Base-by-base conservation (phyloP, 1,140 invertebrate genomes). In the Philotrypesis tridentata region DNA sequence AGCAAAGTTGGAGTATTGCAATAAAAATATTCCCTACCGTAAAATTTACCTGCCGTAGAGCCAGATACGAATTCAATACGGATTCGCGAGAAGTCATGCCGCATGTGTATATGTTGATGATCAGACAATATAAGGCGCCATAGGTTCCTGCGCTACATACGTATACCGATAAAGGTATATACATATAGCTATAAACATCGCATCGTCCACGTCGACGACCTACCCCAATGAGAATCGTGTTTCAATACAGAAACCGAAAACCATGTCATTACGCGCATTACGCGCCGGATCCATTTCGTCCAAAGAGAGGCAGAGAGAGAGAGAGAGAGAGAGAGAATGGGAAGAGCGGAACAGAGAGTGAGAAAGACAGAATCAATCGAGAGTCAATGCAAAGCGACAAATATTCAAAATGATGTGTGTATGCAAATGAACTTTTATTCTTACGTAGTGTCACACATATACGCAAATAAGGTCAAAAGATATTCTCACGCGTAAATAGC, bases 181-280 rank as follows among this genome's bases (percentile, higher is more conserved):
- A 37, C 9, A 37, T 37, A 37, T 37, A 37, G 3, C 4, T 37
- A 9, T 5, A 9, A 3, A 9, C 33, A 37, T 37, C 33, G 3
- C 33, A 37, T 37, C 61, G 25, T 33, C 7, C n/a, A 63, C 82
- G 70, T 14, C 77, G 72, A 55, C 84, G 89, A 91, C 88, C 89
- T 91, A 90, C 87, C 90, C 89, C 84, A 89, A 84, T 86, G 86
- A 89, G 90, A 90, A 90, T 91, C 90, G 87, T 89, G 87, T 91
- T 91, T 90, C 90, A 91, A 90, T 89, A 89, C 88, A 87, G 89
- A 90, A 91, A 91, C 89, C 90, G 89, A 89, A 91, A 91, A 91
- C 90, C 89, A 87, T 90, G 88, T 90, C 87, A 90, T 91, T 90
- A 90, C 87, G 29, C 37, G 73, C 73, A 29, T 68, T 68, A 60